These are phyloP conservation scores for Notospermus geniculatus DNA, from an alignment of 1,140 invertebrate species.

Conservation along the genomic window DNA sequence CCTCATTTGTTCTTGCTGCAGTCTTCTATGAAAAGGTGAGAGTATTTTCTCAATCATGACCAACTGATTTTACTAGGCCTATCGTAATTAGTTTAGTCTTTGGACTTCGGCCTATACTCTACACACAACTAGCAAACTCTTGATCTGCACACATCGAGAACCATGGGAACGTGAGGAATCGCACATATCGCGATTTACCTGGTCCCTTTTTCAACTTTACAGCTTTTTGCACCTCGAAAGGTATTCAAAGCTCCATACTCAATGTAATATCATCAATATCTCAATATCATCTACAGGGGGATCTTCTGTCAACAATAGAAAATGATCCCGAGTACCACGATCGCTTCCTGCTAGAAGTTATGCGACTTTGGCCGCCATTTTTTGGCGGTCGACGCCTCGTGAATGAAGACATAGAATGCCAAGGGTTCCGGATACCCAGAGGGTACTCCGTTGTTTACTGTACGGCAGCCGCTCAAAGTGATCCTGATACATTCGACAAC, in stretches of 20 bases:
- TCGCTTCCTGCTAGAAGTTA: conserved; percentile 30
- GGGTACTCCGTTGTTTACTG: conserved; percentile 35
- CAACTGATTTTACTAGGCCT: too few species aligned
- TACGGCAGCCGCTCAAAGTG: conserved; percentile 33
- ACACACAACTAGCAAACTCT: too few species aligned
- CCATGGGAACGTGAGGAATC: too few species aligned
- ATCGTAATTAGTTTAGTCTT: too few species aligned
- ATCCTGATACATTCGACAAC: conserved; percentile 30
- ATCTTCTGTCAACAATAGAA: conserved; percentile 13
- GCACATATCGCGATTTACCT: too few species aligned
- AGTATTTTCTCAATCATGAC: neutral
- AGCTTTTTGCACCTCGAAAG: too few species aligned
- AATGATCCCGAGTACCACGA: conserved; percentile 25
- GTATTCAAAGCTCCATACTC: too few species aligned
- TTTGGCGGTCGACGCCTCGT: conserved; percentile 35
- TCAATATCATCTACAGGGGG: conserved; percentile 24
- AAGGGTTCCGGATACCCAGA: conserved; percentile 29
- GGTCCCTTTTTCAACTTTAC: too few species aligned
- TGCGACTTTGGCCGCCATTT: conserved; percentile 39
- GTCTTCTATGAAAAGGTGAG: conserved; percentile 21
- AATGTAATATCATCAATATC: too few species aligned
- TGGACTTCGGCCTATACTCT: too few species aligned
- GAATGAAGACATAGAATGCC: conserved; percentile 24
- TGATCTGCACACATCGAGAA: too few species aligned
- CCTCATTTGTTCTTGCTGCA: conserved; percentile 29